phyloP scores from a whole-genome alignment of 2,888 invertebrate genomes.

The Polydrusus tereticollis region DNA sequence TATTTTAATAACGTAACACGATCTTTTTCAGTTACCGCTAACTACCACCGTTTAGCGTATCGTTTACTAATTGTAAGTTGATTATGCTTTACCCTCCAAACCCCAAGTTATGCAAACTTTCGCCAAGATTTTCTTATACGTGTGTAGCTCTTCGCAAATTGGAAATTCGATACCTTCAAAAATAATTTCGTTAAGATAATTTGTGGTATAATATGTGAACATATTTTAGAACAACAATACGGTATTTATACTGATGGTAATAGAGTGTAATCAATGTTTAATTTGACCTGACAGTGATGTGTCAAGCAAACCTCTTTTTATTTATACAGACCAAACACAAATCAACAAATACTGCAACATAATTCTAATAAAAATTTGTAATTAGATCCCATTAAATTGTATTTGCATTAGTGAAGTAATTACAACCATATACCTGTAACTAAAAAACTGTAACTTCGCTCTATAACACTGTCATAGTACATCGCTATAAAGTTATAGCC shows the following conservation, averaged over 20 bases:
- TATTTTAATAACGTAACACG: constrained; percentile 42
- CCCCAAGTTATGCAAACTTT: constrained; percentile 19
- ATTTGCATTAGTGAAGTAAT: too few species aligned
- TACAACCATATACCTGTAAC: too few species aligned
- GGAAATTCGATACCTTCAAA: constrained; percentile 30
- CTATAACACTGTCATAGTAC: too few species aligned
- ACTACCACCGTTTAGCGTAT: constrained; percentile 49
- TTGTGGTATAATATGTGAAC: neutral
- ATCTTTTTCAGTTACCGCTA: constrained; percentile 26
- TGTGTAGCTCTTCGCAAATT: constrained; percentile 30
- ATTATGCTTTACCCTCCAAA: constrained; percentile 27
- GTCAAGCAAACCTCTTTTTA: too few species aligned
- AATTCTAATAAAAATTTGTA: too few species aligned
- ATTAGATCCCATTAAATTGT: too few species aligned
- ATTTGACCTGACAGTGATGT: too few species aligned
- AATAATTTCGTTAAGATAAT: constrained; percentile 4
- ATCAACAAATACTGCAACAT: too few species aligned
- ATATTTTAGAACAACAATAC: neutral
- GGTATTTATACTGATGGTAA: neutral
- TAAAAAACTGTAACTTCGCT: too few species aligned
- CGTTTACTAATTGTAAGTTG: constrained; percentile 56
- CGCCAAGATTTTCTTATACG: constrained; percentile 24
- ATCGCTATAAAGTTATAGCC: too few species aligned
- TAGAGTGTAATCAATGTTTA: too few species aligned
- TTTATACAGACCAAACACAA: too few species aligned